These are phyloP conservation scores for Chouioia cunea DNA, from an alignment of 2,888 invertebrate genomes.

Conservation along the genomic window DNA sequence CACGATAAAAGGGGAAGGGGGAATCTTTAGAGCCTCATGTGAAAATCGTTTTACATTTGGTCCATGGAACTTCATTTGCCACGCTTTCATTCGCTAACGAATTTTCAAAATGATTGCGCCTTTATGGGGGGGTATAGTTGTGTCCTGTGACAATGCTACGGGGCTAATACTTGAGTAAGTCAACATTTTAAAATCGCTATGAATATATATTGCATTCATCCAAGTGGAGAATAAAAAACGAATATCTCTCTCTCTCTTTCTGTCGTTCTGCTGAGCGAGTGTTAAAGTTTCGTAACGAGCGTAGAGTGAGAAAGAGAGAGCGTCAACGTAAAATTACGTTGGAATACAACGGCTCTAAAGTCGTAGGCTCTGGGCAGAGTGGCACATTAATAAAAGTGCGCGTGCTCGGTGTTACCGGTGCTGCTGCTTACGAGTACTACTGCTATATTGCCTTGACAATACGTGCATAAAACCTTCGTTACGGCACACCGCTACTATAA, in stretches of 20 bases:
- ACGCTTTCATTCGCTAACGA: constrained; percentile 5
- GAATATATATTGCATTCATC: too few relatives aligned
- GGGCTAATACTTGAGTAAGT: not conserved
- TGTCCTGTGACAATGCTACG: not conserved
- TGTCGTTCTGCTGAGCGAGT: constrained; percentile 1
- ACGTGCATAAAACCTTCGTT: constrained; percentile 16
- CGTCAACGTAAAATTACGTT: constrained; percentile 18
- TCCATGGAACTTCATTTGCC: constrained; percentile 30
- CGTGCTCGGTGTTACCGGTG: constrained; percentile 1
- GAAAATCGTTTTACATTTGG: constrained; percentile 15
- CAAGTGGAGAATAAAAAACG: too few relatives aligned
- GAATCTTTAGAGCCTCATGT: constrained; percentile 11
- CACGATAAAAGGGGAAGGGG: not conserved
- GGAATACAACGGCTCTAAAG: too few relatives aligned
- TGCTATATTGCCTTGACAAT: constrained; percentile 22
- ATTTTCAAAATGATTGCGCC: constrained; percentile 6
- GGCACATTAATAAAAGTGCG: constrained; percentile 22
- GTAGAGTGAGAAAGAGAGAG: constrained; percentile 15
- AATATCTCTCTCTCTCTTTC: too few relatives aligned
- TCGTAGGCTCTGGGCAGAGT: too few relatives aligned
- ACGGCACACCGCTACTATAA: not conserved
- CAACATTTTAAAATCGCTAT: too few relatives aligned
- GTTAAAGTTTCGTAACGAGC: constrained; percentile 26
- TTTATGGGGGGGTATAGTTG: too few relatives aligned
- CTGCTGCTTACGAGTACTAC: too few relatives aligned